Base-by-base conservation (phyloP, 1,140 invertebrate species). In the Tyrophagus putrescentiae region DNA sequence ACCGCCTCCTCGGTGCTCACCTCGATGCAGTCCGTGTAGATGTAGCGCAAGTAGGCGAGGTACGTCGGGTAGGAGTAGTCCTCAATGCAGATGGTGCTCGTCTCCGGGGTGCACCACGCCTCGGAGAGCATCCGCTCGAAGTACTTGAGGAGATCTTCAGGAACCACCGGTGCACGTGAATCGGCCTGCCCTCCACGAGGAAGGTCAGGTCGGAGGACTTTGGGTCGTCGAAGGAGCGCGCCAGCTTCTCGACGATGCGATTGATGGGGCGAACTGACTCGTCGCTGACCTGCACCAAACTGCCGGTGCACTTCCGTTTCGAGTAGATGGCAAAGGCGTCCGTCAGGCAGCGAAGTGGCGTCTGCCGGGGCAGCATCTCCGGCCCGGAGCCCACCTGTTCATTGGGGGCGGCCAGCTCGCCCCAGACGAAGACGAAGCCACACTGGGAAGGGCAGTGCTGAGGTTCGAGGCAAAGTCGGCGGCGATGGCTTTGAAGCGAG, bases 131-230 rank as follows among this genome's bases (percentile, higher is more conserved):
- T 59, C n/a, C 41, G 27, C 16, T 59, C 39, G 21, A 59, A 59
- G 27, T 59, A 44, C 33, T 50, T 3, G 11, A 44, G 21, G 23
- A 33, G 3, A 59, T 44, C 28, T 59, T 42, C 7, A 59, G 25
- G 34, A 59, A 59, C 57, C 57, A 59, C 27, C 29, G 34, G 29
- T 59, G 57, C 9, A 59, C 57, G 50, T 59, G 50, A 7, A 59
- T 59, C n/a, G 27, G n/a, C 25, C 25, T 42, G 7, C 28, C 39
- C 28, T 59, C 57, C 4, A 59, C 34, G 18, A 42, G 27, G 31
- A 59, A 59, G 13, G 32, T 5, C 7, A 59, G 3, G 23, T 59
- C 57, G 2, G 34, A 42, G 3, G 34, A 25, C 3, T 9, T 7
- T 23, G 39, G 57, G 36, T 59, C 57, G 34, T 59, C 50, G 29